Percentiles rank a stretch among this genome's conserved stretches.
Evolutionary conservation across 2,888 invertebrate species (phyloP).

Genomic region (Cistogaster globosa): DNA sequence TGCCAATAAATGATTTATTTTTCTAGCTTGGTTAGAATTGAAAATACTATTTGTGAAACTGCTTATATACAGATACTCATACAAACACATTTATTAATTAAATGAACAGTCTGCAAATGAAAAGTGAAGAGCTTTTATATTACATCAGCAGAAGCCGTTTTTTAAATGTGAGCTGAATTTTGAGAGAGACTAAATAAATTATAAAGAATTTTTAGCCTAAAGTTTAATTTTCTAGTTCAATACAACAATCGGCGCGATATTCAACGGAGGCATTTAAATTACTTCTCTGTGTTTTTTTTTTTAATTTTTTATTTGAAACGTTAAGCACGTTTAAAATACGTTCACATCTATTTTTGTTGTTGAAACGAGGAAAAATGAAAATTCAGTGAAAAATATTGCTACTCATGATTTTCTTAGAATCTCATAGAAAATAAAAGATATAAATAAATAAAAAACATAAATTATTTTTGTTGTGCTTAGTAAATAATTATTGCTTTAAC

Average conservation of each 20-base stretch:
- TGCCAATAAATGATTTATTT: too few relatives aligned
- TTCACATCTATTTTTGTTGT: too few relatives aligned
- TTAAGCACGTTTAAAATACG: not conserved
- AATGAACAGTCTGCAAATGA: constrained; percentile 40
- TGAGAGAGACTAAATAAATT: constrained; percentile 55
- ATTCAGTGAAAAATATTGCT: too few relatives aligned
- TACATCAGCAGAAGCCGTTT: constrained; percentile 12
- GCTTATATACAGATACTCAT: not conserved
- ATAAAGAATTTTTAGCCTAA: constrained; percentile 52
- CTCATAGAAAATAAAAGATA: too few relatives aligned
- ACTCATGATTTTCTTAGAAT: too few relatives aligned
- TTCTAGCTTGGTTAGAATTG: not conserved
- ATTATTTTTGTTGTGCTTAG: too few relatives aligned
- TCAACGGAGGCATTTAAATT: constrained; percentile 35
- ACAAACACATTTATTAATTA: not conserved
- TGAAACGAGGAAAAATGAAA: too few relatives aligned
- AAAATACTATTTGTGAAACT: constrained; percentile 22
- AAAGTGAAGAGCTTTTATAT: constrained; percentile 45
- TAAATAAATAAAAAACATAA: too few relatives aligned
- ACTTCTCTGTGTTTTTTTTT: not conserved
- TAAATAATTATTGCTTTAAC: too few relatives aligned
- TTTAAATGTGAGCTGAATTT: constrained; percentile 17
- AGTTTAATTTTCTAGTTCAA: constrained; percentile 12
- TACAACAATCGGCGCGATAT: constrained; percentile 49
- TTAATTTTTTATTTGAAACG: not conserved